A percentile compares a stretch with the other conserved stretches of the same genome.
Evolutionary conservation across 2,113 vertebrate genomes (phyloP).

Genomic region (Sialia sialis): DNA sequence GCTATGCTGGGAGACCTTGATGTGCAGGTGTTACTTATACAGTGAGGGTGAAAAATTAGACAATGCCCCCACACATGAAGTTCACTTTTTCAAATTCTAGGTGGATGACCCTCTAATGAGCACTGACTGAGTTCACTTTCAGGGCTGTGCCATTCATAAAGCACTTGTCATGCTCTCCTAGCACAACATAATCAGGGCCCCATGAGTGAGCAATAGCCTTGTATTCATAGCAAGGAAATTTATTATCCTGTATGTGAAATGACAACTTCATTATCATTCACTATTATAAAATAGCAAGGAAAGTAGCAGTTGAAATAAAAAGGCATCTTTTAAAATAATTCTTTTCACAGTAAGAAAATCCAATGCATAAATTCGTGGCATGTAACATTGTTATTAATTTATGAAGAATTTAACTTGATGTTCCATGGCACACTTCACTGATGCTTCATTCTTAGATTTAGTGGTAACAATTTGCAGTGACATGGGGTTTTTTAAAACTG

Average conservation of each 20-base stretch:
- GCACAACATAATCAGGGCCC: conserved; percentile 13
- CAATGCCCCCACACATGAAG: neutral
- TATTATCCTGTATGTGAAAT: conserved; percentile 43
- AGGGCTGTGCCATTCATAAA: conserved; percentile 16
- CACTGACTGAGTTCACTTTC: conserved; percentile 12
- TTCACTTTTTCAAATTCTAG: neutral
- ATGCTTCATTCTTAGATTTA: neutral
- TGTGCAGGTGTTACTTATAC: neutral
- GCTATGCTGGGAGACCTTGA: neutral
- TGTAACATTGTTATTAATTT: conserved; percentile 30
- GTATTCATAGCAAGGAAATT: conserved; percentile 23
- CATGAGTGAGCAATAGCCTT: conserved; percentile 6
- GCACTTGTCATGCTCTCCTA: neutral
- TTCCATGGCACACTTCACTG: neutral
- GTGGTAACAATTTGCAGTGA: neutral
- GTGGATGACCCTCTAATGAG: conserved; percentile 20
- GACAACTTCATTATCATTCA: conserved; percentile 42
- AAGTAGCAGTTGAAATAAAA: conserved; percentile 34
- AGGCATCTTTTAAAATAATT: conserved; percentile 3
- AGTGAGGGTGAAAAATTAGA: conserved; percentile 19
- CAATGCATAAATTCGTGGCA: neutral
- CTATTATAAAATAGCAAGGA: conserved; percentile 7
- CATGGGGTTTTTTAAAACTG: neutral
- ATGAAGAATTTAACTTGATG: conserved; percentile 18
- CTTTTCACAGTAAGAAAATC: neutral